Evolutionary conservation across 2,113 vertebrate genomes (phyloP).

Genomic region (Enhydra lutris): DNA sequence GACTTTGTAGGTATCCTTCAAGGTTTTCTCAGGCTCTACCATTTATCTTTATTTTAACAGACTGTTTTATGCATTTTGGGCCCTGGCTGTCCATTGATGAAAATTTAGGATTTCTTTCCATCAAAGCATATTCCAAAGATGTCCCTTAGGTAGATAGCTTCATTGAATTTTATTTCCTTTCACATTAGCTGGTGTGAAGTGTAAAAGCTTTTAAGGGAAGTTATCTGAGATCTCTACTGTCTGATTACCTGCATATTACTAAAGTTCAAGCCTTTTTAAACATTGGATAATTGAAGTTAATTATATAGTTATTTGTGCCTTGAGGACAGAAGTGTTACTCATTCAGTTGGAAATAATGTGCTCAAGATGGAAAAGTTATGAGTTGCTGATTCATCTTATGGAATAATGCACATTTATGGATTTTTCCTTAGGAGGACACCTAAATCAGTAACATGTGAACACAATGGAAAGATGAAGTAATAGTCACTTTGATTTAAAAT

Average conservation of each 20-base stretch:
- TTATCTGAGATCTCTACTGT: neutral
- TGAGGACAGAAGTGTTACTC: neutral
- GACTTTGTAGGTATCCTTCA: neutral
- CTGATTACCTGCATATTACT: neutral
- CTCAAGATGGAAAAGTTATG: conserved; percentile 19
- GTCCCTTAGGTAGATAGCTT: neutral
- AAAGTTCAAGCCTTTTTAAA: neutral
- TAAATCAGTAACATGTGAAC: neutral
- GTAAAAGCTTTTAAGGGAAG: neutral
- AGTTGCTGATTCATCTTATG: conserved; percentile 5
- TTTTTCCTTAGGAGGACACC: neutral
- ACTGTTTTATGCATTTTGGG: neutral
- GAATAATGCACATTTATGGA: conserved; percentile 2
- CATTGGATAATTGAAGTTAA: neutral
- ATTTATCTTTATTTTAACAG: neutral
- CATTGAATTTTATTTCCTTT: neutral
- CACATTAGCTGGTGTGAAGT: neutral
- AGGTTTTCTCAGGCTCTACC: neutral
- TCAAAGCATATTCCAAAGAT: neutral
- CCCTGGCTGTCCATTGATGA: neutral
- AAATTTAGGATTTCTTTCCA: neutral
- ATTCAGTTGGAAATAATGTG: conserved; percentile 22
- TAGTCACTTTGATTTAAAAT: conserved; percentile 22
- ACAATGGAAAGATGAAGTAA: neutral
- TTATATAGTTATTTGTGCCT: neutral